Evolutionary conservation across 2,888 invertebrate species (phyloP).

Genomic region (Cephus pulcher): DNA sequence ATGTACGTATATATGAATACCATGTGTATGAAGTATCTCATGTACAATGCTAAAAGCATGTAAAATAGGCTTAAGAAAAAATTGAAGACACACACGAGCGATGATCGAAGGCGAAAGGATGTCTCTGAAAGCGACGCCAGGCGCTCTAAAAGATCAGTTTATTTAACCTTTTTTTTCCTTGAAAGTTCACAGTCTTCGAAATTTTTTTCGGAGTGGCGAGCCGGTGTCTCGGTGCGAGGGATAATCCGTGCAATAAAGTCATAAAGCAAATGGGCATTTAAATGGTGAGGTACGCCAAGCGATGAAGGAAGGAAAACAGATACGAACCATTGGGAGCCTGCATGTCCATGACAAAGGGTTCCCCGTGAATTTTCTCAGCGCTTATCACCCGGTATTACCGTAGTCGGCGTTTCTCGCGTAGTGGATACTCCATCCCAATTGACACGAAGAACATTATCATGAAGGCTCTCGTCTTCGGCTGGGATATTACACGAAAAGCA

Average conservation of each 20-base stretch:
- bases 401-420: slow-evolving; percentile 42
- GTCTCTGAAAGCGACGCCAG: slow-evolving; percentile 40
- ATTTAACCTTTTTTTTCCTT: slow-evolving; percentile 35
- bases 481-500: slow-evolving; percentile 32
- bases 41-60: not conserved
- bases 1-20: not conserved
- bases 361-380: slow-evolving; percentile 37
- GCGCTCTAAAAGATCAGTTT: slow-evolving; percentile 27
- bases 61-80: not conserved
- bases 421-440: slow-evolving; percentile 41
- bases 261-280: slow-evolving; percentile 14
- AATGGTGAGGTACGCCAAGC: slow-evolving; percentile 8
- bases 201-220: not conserved
- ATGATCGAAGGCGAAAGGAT: slow-evolving; percentile 8
- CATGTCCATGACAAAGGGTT: slow-evolving; percentile 66
- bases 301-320: slow-evolving; percentile 24
- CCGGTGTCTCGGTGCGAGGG: not conserved
- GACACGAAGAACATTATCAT: slow-evolving; percentile 38
- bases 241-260: slow-evolving; percentile 16
- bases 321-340: slow-evolving; percentile 66
- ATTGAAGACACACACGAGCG: not conserved
- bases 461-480: slow-evolving; percentile 21
- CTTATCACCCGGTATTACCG: slow-evolving; percentile 54
- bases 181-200: not conserved
- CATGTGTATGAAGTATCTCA: not conserved